Base-by-base conservation (phyloP, 1,140 invertebrate genomes). In the Macrobrachium rosenbergii region DNA sequence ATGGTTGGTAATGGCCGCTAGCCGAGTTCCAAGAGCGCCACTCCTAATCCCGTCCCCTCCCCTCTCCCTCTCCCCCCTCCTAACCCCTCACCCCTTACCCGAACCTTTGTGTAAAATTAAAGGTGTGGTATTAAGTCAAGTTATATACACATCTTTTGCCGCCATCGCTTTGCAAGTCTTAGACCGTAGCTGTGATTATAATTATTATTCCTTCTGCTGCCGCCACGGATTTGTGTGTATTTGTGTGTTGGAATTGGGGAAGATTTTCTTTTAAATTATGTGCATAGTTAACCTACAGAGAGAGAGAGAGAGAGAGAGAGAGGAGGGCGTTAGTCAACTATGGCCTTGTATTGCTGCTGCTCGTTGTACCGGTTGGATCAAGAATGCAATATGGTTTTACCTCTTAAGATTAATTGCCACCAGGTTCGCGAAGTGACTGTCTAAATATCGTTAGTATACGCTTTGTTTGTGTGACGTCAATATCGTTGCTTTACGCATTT, bases 271-370 rank as follows among this genome's bases (percentile, higher is more conserved):
- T 37, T 37, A 37, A 37, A 37, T 37, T 37, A 63, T 63, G 62
- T 16, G 62, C n/a, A 63, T 63, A 17, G 16, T 63, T 16, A 63
- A 63, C 62, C 16, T 16, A 63, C 2, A 17, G 16, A 63, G n/a
- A 63, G 62, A 63, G 62, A 63, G 62, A 63, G 62, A n/a, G 62
- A 63, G 62, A 63, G n/a, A n/a, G 62, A 63, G 62, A 63, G 62
- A 37, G 28, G 28, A 14, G 17, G 23, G 64, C 19, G 64, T 21
- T 8, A 28, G 64, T 21, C 64, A 16, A 28, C 19, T 21, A 17
- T 67, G 64, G 23, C 52, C 52, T 52, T 52, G 52, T 52, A 52
- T 37, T 37, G 28, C 28, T 37, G 28, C 28, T 52, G 52, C 52
- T 52, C 52, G 28, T 52, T 8, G 52, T 52, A 52, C 52, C 52